phyloP scores from a whole-genome alignment of 2,113 vertebrate species.

The Gymnorhina tibicen region DNA sequence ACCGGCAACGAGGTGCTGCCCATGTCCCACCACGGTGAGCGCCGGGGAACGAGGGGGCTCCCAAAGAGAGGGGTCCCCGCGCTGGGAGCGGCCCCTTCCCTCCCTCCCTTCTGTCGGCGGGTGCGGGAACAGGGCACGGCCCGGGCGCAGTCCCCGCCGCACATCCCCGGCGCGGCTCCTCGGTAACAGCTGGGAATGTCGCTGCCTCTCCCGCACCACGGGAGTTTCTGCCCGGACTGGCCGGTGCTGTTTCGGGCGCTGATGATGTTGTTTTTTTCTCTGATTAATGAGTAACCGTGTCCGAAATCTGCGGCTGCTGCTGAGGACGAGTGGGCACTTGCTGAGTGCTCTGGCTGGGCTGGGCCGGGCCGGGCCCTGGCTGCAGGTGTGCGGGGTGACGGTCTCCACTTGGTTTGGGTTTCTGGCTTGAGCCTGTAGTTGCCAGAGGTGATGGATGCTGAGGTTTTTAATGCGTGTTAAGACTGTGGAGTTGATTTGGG shows the following conservation, averaged over 20 bases:
- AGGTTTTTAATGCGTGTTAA: background rate
- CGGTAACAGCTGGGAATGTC: fast-evolving
- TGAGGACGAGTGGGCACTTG: background rate
- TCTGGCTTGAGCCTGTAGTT: no score
- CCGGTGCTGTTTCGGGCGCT: background rate
- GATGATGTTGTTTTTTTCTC: background rate
- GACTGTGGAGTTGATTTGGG: background rate
- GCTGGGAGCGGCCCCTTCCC: background rate
- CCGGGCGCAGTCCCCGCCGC: background rate
- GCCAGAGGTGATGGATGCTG: background rate
- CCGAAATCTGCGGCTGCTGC: background rate
- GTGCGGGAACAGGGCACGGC: background rate
- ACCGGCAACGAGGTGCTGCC: slow-evolving; percentile 78
- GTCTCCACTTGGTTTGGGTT: background rate
- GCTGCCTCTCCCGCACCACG: background rate
- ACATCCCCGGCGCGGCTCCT: background rate
- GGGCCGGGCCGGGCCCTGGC: background rate
- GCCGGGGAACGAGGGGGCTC: fast-evolving
- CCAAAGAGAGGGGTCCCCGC: fast-evolving
- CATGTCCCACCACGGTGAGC: slow-evolving; percentile 80
- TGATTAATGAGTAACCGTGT: background rate
- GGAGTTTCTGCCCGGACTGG: background rate
- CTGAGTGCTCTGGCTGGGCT: background rate
- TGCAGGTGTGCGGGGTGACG: fast-evolving
- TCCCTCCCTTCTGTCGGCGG: background rate